Conservation (phyloP, 1,140 invertebrate species). For the Lordiphosa mommai region DNA sequence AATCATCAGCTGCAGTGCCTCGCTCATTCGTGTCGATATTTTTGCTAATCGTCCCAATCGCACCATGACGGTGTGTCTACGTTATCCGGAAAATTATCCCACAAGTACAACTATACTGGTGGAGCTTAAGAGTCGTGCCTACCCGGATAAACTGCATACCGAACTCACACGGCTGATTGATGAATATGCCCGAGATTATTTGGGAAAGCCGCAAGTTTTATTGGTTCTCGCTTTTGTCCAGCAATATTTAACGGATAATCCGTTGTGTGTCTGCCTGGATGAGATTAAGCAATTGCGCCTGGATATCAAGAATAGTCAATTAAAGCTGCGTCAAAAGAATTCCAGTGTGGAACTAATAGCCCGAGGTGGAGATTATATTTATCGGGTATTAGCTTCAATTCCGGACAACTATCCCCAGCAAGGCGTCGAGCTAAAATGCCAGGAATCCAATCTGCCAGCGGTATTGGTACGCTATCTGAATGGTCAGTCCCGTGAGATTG, state of each 20-base stretch:
- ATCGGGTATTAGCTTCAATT: conserved; percentile 82
- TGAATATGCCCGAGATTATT: conserved; percentile 82
- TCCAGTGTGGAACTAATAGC: conserved; percentile 84
- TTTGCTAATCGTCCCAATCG: conserved; percentile 82
- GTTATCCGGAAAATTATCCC: conserved; percentile 84
- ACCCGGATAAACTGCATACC: conserved; percentile 84
- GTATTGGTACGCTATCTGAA: conserved; percentile 83
- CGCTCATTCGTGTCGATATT: conserved; percentile 83
- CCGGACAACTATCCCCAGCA: conserved; percentile 85
- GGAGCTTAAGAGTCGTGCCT: conserved; percentile 87
- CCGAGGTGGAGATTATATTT: conserved; percentile 83
- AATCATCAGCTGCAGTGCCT: conserved; percentile 84
- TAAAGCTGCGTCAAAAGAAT: conserved; percentile 86
- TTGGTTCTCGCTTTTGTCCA: conserved; percentile 83
- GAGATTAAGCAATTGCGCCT: conserved; percentile 85
- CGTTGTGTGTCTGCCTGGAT: conserved; percentile 87
- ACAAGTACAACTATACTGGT: conserved; percentile 82
- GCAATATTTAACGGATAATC: conserved; percentile 87
- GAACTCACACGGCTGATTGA: conserved; percentile 85
- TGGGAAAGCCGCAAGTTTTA: conserved; percentile 83
- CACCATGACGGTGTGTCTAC: conserved; percentile 83
- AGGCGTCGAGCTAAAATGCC: conserved; percentile 82
- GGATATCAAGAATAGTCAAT: conserved; percentile 70
- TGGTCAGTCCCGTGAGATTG: conserved; percentile 86
- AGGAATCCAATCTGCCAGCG: conserved; percentile 85